Conservation (phyloP, 2,797 vertebrate genomes). For the Darevskia mixta region DNA sequence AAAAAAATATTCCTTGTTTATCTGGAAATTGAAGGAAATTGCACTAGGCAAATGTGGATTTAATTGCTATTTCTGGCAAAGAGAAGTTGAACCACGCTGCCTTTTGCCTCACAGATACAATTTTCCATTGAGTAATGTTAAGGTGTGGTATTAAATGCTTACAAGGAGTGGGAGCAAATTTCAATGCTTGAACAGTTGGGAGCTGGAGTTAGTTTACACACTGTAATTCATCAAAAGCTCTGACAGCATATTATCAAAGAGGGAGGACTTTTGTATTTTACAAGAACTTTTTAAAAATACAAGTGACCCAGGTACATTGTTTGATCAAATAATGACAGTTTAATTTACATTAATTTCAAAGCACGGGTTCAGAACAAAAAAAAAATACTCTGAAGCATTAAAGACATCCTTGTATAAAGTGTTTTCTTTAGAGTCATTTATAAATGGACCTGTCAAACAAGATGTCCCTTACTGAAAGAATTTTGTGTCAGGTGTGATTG, state of each 20-base stretch:
- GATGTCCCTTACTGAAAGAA: conserved; percentile 38
- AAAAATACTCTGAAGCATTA: conserved; percentile 43
- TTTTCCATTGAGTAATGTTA: conserved; percentile 48
- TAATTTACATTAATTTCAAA: conserved; percentile 61
- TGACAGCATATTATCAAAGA: conserved; percentile 48
- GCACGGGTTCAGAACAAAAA: conserved; percentile 49
- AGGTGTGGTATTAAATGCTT: conserved; percentile 49
- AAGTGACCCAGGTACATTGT: conserved; percentile 43
- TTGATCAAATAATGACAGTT: conserved; percentile 65
- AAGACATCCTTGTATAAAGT: conserved; percentile 47
- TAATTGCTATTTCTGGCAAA: conserved; percentile 43
- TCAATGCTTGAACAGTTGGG: conserved; percentile 37
- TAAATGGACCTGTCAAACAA: conserved; percentile 46
- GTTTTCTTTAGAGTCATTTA: conserved; percentile 31
- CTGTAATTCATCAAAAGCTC: conserved; percentile 57
- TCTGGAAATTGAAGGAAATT: conserved; percentile 38
- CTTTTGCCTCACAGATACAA: conserved; percentile 49
- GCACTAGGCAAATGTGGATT: conserved; percentile 49
- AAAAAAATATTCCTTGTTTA: conserved; percentile 59
- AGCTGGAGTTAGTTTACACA: conserved; percentile 46
- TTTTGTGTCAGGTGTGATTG: conserved; percentile 42
- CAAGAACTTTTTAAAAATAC: conserved; percentile 58
- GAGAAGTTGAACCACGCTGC: conserved; percentile 44
- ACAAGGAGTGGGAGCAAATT: conserved; percentile 50
- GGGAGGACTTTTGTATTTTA: conserved; percentile 35